phyloP scores from a whole-genome alignment of 1,140 invertebrate genomes.

The Aphaenogaster floridana region DNA sequence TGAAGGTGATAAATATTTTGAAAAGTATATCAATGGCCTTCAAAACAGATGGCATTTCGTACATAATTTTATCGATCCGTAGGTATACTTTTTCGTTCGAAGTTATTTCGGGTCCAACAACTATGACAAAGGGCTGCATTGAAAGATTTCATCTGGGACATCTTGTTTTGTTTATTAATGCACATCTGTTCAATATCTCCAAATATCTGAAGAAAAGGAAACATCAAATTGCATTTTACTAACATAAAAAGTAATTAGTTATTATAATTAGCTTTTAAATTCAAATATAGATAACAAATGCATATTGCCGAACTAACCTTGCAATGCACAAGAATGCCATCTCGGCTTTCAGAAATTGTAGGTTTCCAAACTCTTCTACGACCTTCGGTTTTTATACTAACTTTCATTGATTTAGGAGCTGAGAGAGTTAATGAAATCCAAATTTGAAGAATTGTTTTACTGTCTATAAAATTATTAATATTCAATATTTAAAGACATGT shows the following conservation, averaged over 20 bases:
- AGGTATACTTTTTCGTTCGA: too few species aligned
- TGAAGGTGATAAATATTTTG: too few species aligned
- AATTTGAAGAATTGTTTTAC: background rate
- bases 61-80: too few species aligned
- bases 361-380: conserved; percentile 8
- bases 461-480: background rate
- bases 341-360: conserved; percentile 20
- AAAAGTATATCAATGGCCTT: too few species aligned
- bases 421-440: background rate
- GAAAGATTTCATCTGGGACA: conserved; percentile 21
- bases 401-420: conserved; percentile 13
- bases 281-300: background rate
- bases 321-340: conserved; percentile 31
- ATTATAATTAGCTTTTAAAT: background rate
- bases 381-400: background rate
- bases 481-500: background rate
- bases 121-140: background rate
- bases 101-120: background rate
- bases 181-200: conserved; percentile 10
- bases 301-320: background rate
- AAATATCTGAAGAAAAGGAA: conserved; percentile 1
- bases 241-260: background rate
- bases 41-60: too few species aligned
- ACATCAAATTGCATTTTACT: background rate
- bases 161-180: background rate